Percentiles rank a stretch among this genome's conserved stretches.
Conservation (phyloP, 2,888 invertebrate species). For the Lutraria lutraria region DNA sequence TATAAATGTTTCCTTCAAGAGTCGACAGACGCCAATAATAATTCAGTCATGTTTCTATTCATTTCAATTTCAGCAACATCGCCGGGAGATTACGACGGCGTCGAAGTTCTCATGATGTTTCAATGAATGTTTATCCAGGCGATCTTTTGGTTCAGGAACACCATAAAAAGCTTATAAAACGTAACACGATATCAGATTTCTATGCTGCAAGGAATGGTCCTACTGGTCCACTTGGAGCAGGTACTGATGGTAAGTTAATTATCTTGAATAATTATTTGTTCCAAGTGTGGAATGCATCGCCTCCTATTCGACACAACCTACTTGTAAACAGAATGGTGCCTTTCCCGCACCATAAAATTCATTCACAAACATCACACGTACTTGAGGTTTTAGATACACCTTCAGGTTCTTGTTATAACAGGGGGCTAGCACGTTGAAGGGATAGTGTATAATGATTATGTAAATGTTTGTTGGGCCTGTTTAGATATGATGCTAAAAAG, state of each 20-base stretch:
- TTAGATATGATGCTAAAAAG: too few species aligned
- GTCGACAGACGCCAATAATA: not conserved
- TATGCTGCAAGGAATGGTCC: constrained; percentile 79
- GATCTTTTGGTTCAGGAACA: constrained; percentile 84
- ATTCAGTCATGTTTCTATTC: not conserved
- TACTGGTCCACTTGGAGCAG: constrained; percentile 35
- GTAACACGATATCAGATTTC: constrained; percentile 86
- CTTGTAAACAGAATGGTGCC: too few species aligned
- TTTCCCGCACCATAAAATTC: too few species aligned
- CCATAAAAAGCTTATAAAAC: constrained; percentile 84
- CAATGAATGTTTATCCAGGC: constrained; percentile 85
- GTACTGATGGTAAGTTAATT: constrained; percentile 61
- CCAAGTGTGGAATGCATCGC: not conserved
- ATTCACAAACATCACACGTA: too few species aligned
- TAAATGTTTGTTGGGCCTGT: too few species aligned
- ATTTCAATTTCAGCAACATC: constrained; percentile 73
- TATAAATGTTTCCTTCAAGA: not conserved
- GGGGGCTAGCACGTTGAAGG: too few species aligned
- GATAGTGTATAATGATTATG: too few species aligned
- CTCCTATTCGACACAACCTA: too few species aligned
- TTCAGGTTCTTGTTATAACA: too few species aligned
- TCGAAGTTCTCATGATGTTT: constrained; percentile 84
- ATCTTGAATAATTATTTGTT: not conserved
- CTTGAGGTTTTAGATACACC: too few species aligned
- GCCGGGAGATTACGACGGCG: constrained; percentile 80